These are phyloP conservation scores for Sicus ferrugineus DNA, from an alignment of 2,888 invertebrate genomes.

Conservation along the genomic window DNA sequence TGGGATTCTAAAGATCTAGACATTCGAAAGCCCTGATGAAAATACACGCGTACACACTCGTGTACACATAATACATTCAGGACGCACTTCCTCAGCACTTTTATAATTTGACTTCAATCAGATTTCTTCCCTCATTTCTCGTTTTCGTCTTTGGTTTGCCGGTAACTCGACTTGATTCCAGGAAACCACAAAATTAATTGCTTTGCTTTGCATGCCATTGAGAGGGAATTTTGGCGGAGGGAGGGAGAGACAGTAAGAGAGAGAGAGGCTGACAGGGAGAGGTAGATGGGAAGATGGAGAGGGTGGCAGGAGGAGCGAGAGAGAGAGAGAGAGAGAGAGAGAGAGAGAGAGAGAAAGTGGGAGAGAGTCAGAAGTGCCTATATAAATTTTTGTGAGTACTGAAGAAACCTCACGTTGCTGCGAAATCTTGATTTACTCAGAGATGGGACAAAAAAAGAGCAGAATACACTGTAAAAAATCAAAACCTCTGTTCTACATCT, in stretches of 20 bases:
- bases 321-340: neutral
- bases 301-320: neutral
- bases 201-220: neutral
- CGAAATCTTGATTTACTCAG: too few relatives aligned
- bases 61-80: too few relatives aligned
- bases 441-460: neutral
- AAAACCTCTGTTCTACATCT: too few relatives aligned
- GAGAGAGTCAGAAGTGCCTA: conserved; percentile 1
- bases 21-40: too few relatives aligned
- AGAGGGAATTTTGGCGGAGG: neutral
- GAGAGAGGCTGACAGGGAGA: too few relatives aligned
- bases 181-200: conserved; percentile 24
- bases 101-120: neutral
- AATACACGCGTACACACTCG: too few relatives aligned
- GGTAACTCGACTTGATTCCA: neutral
- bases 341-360: neutral
- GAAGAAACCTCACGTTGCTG: too few relatives aligned
- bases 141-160: neutral
- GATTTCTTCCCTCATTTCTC: neutral
- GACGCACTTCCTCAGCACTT: too few relatives aligned
- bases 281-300: neutral
- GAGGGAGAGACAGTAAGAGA: neutral
- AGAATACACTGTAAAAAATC: too few relatives aligned
- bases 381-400: too few relatives aligned
- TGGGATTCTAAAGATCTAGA: neutral